Evolutionary conservation across 2,888 invertebrate genomes (phyloP), one percentile per base, ranked within the genome.

Genomic region (Machimus atricapillus): DNA sequence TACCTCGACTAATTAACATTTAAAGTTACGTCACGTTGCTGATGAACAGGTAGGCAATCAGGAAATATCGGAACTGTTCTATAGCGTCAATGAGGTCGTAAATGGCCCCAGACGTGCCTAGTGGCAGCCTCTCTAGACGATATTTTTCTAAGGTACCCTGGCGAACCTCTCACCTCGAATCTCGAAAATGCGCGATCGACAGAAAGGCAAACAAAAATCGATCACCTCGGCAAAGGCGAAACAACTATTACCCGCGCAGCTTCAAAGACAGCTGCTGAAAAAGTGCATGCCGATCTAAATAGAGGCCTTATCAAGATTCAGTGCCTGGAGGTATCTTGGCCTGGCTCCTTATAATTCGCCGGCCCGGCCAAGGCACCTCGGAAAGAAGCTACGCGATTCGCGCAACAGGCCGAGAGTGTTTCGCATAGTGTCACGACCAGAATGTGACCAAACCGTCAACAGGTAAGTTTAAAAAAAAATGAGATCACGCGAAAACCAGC

Each of bases 351-450:
- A 52, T 52, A 66, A 23, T 66, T 79, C 40, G 79, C 27, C 52
- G 79, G 37, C 9, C 46, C 46, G 46, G 46, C n/a, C 40, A 19
- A 19, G 37, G 16, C 23, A 73, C 40, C 73, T 40, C 74, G 27
- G 58, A 83, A 83, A 83, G 66, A 83, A 83, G 66, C 83, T 82
- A 27, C 56, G 34, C 56, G 34, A 23, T 66, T 66, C 27, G 66
- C 16, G 43, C 66, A 34, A 2, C 66, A n/a, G 23, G 37, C 16
- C 56, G 37, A 37, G 43, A 58, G 66, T n/a, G 37, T 83, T 73
- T 83, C 73, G 40, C 85, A 85, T 85, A 85, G 43, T 74, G 74
- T 85, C 85, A 85, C 85, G 85, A 74, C 27, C 74, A 85, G 31
- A 85, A 85, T 74, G 74, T 74, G 85, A 85, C 74, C 46, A 27